These are phyloP conservation scores for Epistrophe grossulariae DNA, from an alignment of 2,888 invertebrate species.

Conservation along the genomic window DNA sequence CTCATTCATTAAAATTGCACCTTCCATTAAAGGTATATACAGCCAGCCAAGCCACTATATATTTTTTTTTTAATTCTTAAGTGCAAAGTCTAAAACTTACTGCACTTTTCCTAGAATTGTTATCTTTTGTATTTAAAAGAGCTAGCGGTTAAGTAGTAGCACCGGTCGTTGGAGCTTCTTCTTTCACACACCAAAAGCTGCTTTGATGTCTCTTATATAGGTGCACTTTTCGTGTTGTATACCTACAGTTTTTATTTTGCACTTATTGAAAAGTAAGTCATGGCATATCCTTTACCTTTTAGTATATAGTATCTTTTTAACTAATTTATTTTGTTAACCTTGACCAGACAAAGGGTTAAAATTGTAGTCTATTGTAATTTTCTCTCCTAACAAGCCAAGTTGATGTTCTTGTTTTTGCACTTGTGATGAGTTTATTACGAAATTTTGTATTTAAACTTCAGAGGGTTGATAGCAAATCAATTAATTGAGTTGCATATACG, in stretches of 20 bases:
- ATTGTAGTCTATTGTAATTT: no score
- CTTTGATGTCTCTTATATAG: not conserved
- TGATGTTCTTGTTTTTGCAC: not conserved
- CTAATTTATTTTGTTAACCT: not conserved
- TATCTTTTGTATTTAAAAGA: not conserved
- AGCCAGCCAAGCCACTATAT: no score
- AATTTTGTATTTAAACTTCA: not conserved
- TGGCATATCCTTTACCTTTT: not conserved
- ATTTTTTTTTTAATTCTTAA: not conserved
- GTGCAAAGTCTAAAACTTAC: not conserved
- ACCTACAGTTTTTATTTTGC: conserved; percentile 1
- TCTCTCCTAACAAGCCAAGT: not conserved
- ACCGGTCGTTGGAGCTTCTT: no score
- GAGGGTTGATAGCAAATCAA: not conserved
- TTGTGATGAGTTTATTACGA: not conserved
- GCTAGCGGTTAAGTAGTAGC: not conserved
- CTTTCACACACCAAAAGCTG: no score
- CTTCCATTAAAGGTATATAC: not conserved
- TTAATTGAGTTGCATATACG: no score
- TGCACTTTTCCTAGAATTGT: not conserved
- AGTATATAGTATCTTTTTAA: no score
- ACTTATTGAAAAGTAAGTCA: not conserved
- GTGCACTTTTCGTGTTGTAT: not conserved
- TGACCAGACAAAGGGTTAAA: not conserved
- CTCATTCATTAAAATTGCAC: not conserved